These are phyloP conservation scores for Criorhina ranunculi DNA, from an alignment of 2,888 invertebrate species.

Conservation along the genomic window DNA sequence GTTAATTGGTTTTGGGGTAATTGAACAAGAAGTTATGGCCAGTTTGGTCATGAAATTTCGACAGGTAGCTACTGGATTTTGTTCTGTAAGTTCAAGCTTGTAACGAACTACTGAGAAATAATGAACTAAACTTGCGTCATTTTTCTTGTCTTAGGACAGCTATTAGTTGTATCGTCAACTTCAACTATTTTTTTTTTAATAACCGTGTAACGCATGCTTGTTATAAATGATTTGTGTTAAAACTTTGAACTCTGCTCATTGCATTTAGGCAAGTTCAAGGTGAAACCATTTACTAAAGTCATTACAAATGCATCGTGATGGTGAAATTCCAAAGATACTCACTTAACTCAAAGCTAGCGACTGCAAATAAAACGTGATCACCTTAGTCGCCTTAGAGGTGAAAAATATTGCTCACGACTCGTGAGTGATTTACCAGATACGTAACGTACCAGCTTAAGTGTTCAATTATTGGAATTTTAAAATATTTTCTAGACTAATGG, in stretches of 20 bases:
- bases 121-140: no score
- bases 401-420: slow-evolving; percentile 5
- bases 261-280: slow-evolving; percentile 36
- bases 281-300: not conserved
- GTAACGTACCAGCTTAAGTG: not conserved
- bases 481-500: not conserved
- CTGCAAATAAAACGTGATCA: slow-evolving; percentile 5
- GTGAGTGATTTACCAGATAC: slow-evolving; percentile 15
- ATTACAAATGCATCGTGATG: slow-evolving; percentile 16
- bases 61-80: no score
- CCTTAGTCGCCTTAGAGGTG: not conserved
- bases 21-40: no score
- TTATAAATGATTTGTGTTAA: no score
- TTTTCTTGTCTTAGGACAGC: no score
- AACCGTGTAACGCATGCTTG: not conserved
- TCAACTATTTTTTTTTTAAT: no score
- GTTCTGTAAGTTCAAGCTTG: no score
- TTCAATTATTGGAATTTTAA: not conserved
- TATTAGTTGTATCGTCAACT: no score
- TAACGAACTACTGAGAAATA: no score
- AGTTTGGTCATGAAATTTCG: no score
- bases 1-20: slow-evolving; percentile 1
- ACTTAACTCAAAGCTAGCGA: not conserved
- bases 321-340: slow-evolving; percentile 1
- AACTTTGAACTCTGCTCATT: not conserved